Conservation (phyloP, 1,140 invertebrate genomes). For the Bombus waltoni region DNA sequence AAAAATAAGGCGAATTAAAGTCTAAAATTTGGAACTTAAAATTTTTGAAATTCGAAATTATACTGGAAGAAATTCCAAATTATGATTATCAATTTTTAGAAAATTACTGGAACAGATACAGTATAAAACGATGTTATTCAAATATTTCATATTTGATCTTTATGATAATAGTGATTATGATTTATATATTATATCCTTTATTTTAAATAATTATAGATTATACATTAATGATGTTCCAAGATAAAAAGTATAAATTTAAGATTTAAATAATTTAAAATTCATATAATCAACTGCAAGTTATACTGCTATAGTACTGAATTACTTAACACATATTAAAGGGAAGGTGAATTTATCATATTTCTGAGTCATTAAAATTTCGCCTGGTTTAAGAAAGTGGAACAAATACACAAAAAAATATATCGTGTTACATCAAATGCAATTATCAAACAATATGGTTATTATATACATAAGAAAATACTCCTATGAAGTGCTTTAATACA, state of each 20-base stretch:
- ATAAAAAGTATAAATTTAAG: conserved; percentile 26
- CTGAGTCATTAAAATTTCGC: conserved; percentile 33
- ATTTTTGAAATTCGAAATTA: conserved; percentile 1
- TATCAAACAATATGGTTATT: conserved; percentile 57
- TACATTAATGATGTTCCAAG: conserved; percentile 21
- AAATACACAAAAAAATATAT: conserved; percentile 47
- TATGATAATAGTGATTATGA: conserved; percentile 3
- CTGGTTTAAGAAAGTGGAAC: conserved; percentile 35
- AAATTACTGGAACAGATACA: background rate
- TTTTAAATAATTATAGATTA: conserved; percentile 6
- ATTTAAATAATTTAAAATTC: conserved; percentile 36
- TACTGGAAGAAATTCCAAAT: background rate
- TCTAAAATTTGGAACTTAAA: background rate
- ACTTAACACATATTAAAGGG: conserved; percentile 14
- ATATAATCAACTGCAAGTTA: conserved; percentile 42
- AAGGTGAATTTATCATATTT: conserved; percentile 23
- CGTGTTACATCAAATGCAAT: conserved; percentile 47
- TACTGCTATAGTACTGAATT: conserved; percentile 16
- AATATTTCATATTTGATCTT: background rate
- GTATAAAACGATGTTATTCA: background rate
- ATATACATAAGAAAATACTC: conserved; percentile 60
- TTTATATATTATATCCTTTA: background rate
- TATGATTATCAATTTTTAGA: background rate
- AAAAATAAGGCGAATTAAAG: background rate
- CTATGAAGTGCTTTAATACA: conserved; percentile 63